phyloP scores from a whole-genome alignment of 2,888 invertebrate species.

The Parnassius apollo region DNA sequence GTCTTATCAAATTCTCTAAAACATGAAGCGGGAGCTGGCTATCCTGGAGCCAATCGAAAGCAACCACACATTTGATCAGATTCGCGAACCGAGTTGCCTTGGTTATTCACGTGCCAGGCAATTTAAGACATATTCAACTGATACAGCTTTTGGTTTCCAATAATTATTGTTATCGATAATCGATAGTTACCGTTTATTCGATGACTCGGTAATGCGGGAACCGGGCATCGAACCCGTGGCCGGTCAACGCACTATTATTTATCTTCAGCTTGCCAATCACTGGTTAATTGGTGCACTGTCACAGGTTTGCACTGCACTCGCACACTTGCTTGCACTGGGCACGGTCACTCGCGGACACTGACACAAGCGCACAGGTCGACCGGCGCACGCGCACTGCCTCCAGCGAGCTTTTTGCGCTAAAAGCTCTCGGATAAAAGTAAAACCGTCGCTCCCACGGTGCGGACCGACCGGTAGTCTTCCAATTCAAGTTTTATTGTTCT shows the following conservation, averaged over 20 bases:
- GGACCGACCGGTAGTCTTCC: not conserved
- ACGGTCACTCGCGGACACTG: constrained; percentile 2
- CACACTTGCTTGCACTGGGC: constrained; percentile 23
- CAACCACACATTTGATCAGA: not conserved
- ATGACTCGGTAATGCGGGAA: constrained; percentile 44
- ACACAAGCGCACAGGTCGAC: constrained; percentile 35
- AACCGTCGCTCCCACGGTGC: constrained; percentile 61
- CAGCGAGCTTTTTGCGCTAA: constrained; percentile 64
- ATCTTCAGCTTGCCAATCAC: constrained; percentile 44
- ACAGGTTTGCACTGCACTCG: constrained; percentile 26
- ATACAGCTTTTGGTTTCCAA: not conserved
- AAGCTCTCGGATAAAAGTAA: constrained; percentile 60
- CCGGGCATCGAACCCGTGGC: constrained; percentile 46
- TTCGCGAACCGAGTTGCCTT: not conserved
- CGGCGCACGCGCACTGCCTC: constrained; percentile 59
- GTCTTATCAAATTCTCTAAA: no score
- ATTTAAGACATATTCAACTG: not conserved
- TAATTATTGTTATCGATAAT: constrained; percentile 22
- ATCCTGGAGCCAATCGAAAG: not conserved
- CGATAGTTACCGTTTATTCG: constrained; percentile 54
- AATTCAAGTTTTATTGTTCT: constrained; percentile 8
- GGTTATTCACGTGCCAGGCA: not conserved
- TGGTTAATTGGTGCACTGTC: constrained; percentile 33
- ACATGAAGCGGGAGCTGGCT: no score
- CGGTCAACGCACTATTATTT: constrained; percentile 65